Percentiles rank a stretch among this genome's conserved stretches.
phyloP scores from a whole-genome alignment of 2,797 vertebrate species.

The Borostomias antarcticus region DNA sequence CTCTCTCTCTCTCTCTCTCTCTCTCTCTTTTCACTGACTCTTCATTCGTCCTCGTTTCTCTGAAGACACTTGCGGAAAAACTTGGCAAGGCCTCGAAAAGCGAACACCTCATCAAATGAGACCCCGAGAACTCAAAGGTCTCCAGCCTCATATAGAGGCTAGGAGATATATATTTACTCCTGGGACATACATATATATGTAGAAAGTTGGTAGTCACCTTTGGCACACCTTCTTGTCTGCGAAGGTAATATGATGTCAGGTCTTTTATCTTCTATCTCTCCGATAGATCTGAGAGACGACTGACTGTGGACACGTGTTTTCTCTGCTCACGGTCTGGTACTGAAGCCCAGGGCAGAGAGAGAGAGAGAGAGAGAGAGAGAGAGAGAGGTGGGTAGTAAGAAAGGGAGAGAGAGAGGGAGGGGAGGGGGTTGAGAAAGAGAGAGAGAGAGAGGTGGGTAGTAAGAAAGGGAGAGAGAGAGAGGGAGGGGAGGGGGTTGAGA shows the following conservation, averaged over 20 bases:
- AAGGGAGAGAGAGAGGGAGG: no score
- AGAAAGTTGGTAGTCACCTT: no score
- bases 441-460: not conserved
- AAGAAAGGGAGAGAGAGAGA: not conserved
- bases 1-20: constrained; percentile 35
- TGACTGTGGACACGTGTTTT: constrained; percentile 67
- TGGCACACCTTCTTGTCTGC: no score
- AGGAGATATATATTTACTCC: no score
- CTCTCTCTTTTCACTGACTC: not conserved
- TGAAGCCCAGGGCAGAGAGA: constrained; percentile 10
- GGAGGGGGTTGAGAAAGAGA: not conserved
- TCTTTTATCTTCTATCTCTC: constrained; percentile 61
- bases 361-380: not conserved
- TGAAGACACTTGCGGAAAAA: constrained; percentile 37
- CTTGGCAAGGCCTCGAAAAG: constrained; percentile 22
- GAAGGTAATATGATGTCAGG: constrained; percentile 4
- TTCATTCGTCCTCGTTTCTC: constrained; percentile 11
- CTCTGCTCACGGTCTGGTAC: constrained; percentile 47
- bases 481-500: not conserved
- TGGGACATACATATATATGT: no score
- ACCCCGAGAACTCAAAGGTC: not conserved
- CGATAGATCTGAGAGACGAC: constrained; percentile 53
- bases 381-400: not conserved
- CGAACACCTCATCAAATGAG: not conserved
- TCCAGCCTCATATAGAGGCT: no score